These are phyloP conservation scores for Tipula confusa DNA, from an alignment of 2,888 invertebrate genomes.

Conservation along the genomic window DNA sequence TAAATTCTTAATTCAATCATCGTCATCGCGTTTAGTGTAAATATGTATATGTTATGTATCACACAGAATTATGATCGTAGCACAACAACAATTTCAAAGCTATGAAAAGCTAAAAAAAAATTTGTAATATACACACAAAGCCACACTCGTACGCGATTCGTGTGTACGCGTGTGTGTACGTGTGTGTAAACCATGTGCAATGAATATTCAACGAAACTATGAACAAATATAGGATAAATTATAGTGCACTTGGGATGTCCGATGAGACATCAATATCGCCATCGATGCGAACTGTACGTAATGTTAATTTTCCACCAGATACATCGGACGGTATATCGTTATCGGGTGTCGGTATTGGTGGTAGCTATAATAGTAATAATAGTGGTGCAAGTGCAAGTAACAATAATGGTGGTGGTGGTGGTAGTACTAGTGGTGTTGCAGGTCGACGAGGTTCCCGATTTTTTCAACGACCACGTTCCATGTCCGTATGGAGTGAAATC, in stretches of 20 bases:
- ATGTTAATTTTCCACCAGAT: constrained; percentile 48
- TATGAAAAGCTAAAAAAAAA: background rate
- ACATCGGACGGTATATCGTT: constrained; percentile 40
- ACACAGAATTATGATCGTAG: background rate
- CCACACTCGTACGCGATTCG: background rate
- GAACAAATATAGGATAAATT: constrained; percentile 50
- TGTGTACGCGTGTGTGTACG: constrained; percentile 15
- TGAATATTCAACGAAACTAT: constrained; percentile 39
- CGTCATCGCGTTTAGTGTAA: too few relatives aligned
- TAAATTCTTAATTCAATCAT: background rate
- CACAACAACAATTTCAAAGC: background rate
- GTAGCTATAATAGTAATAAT: constrained; percentile 14
- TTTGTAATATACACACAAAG: background rate
- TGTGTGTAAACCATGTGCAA: too few relatives aligned
- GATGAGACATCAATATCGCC: constrained; percentile 49
- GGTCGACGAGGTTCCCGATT: constrained; percentile 46
- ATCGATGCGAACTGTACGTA: constrained; percentile 45
- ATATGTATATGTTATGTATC: background rate
- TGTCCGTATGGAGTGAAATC: constrained; percentile 86
- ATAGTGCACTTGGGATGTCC: constrained; percentile 50
- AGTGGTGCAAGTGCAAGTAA: constrained; percentile 36
- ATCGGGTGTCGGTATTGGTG: constrained; percentile 12
- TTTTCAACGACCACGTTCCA: constrained; percentile 62
- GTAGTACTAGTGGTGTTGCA: constrained; percentile 32
- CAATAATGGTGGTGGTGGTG: constrained; percentile 33